Conservation (phyloP, 1,140 invertebrate species). For the Brachionus asplanchnoidis region DNA sequence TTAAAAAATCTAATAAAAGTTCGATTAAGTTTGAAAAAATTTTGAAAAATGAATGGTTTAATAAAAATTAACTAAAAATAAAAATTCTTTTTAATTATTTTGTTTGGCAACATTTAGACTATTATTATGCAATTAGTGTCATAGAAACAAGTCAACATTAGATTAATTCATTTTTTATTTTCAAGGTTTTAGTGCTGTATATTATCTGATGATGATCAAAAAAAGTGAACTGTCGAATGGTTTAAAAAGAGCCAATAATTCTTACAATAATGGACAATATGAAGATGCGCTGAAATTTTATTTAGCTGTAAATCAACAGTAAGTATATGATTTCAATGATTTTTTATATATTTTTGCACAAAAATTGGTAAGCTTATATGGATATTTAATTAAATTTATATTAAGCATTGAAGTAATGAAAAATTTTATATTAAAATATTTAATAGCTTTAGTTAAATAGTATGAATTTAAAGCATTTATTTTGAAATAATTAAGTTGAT, state of each 20-base stretch:
- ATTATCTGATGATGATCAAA: background rate
- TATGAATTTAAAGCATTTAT: too few relatives aligned
- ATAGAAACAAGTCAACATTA: background rate
- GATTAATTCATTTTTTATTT: background rate
- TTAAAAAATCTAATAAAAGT: background rate
- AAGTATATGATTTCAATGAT: background rate
- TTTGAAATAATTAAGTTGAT: too few relatives aligned
- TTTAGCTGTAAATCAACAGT: background rate
- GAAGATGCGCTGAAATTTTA: background rate
- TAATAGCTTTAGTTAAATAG: too few relatives aligned
- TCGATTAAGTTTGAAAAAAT: constrained; percentile 4
- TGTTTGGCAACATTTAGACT: background rate
- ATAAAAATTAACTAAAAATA: background rate
- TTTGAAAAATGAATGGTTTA: constrained; percentile 10
- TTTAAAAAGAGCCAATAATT: background rate
- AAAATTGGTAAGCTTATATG: too few relatives aligned
- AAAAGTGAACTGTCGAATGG: background rate
- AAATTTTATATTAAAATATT: too few relatives aligned
- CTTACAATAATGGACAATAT: background rate
- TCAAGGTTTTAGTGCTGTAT: background rate
- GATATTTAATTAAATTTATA: too few relatives aligned
- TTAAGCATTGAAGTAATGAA: too few relatives aligned
- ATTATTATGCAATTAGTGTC: background rate
- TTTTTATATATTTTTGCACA: too few relatives aligned
- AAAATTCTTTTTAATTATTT: background rate